Base-by-base conservation (phyloP, 2,888 invertebrate genomes). In the Cotesia congregata region DNA sequence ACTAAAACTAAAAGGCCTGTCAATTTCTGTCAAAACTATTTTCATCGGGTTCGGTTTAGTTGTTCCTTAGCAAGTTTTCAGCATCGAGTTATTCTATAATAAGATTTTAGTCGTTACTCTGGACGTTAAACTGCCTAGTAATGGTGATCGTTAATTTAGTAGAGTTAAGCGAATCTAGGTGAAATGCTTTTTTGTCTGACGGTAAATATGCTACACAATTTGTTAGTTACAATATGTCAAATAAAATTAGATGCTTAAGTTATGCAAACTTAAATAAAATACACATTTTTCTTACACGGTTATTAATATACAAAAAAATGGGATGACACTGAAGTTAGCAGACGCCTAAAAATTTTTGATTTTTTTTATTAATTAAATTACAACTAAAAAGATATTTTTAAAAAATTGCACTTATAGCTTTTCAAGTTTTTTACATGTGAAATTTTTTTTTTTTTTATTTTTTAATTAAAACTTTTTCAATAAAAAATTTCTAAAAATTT, bases 1-100 rank as follows among this genome's bases (percentile, higher is more conserved):
- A 76, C 78, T 83, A 83, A 85, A 85, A 76, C 78, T 83, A 83
- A 85, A 85, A 84, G 82, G 82, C 81, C 50, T 83, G 85, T 84
- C 84, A 84, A 82, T 82, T 79, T 77, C 69, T 78, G 84, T 85
- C 83, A 83, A 81, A 83, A 82, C 80, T 82, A 82, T 77, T 80
- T 81, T 75, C 70, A 79, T 80, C 77, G 12, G 7, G 50, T 50
- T 30, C 76, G 64, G 72, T 72, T 62, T 60, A 59, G 38, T 61
- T 41, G 74, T 70, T 68, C 30, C 50, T 50, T 50, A 50, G 50
- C 50, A 50, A 50, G 12, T 50, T 50, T 50, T 12, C 7, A 12
- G 9, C 50, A 50, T 50, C 50, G 6, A 50, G 50, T 50, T 30
- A 30, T 30, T 50, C 50, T 50, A 50, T 50, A 6, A 50, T 50